Conservation (phyloP, 1,140 invertebrate species). For the Heliothis subflexa region DNA sequence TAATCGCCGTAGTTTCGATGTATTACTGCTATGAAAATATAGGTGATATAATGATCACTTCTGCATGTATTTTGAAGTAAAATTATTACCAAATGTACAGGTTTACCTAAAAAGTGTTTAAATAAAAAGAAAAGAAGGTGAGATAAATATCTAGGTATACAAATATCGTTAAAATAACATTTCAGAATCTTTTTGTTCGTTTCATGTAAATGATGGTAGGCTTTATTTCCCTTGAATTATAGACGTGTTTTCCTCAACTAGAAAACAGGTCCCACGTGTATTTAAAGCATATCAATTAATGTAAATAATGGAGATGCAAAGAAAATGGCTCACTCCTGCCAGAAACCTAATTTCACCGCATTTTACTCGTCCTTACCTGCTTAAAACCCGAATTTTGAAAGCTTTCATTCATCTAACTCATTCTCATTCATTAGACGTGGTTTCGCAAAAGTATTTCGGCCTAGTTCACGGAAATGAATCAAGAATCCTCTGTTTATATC, state of each 20-base stretch:
- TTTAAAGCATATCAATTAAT: slow-evolving; percentile 9
- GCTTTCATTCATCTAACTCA: slow-evolving; percentile 38
- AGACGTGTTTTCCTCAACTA: slow-evolving; percentile 9
- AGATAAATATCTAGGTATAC: no score
- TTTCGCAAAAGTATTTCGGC: slow-evolving; percentile 18
- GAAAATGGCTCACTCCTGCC: slow-evolving; percentile 17
- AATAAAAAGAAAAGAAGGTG: background rate
- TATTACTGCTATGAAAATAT: background rate
- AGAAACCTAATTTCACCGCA: slow-evolving; percentile 25
- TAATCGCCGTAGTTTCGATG: background rate
- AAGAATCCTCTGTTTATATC: background rate
- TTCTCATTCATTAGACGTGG: slow-evolving; percentile 33
- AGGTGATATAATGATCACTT: background rate
- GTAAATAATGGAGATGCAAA: slow-evolving; percentile 16
- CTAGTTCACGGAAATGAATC: slow-evolving; percentile 17
- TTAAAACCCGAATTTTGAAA: slow-evolving; percentile 34
- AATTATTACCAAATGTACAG: slow-evolving; percentile 18
- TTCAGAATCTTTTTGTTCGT: no score
- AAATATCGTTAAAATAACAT: no score
- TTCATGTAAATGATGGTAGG: background rate
- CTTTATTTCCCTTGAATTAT: background rate
- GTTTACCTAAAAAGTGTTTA: background rate
- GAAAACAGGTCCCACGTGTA: background rate
- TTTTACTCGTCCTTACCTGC: slow-evolving; percentile 20
- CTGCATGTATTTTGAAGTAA: background rate